phyloP scores from a whole-genome alignment of 2,888 invertebrate genomes.

The Callosobruchus maculatus region DNA sequence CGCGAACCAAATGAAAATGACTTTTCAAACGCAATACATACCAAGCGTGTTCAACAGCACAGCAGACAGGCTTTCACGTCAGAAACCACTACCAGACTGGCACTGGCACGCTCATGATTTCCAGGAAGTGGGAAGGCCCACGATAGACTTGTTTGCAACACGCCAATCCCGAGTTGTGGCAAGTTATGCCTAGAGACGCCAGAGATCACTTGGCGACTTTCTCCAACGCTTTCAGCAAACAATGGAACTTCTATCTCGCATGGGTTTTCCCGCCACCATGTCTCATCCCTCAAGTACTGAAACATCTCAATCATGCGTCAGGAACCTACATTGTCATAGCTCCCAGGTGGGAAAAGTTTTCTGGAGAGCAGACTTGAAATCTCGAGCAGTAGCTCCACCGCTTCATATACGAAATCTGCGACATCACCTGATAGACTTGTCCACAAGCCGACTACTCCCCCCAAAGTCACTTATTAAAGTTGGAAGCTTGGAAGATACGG shows the following conservation, averaged over 20 bases:
- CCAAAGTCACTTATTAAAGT: constrained; percentile 19
- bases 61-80: constrained; percentile 23
- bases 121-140: constrained; percentile 20
- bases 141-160: constrained; percentile 21
- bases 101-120: constrained; percentile 12
- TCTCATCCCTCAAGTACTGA: constrained; percentile 16
- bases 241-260: constrained; percentile 17
- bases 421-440: constrained; percentile 14
- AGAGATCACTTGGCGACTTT: constrained; percentile 16
- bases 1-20: not conserved
- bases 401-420: constrained; percentile 17
- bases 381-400: constrained; percentile 29
- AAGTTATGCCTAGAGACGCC: constrained; percentile 12
- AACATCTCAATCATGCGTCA: constrained; percentile 24
- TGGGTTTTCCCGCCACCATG: constrained; percentile 36
- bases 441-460: constrained; percentile 5
- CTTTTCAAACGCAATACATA: constrained; percentile 4
- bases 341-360: constrained; percentile 27
- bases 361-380: constrained; percentile 35
- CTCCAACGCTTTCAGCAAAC: constrained; percentile 21
- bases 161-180: constrained; percentile 16
- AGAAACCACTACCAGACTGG: constrained; percentile 17
- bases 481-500: constrained; percentile 32
- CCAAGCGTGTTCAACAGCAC: constrained; percentile 21
- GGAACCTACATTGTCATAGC: constrained; percentile 29